Percentiles rank a stretch among this genome's conserved stretches.
phyloP scores from a whole-genome alignment of 2,113 vertebrate species.

The Paraplagusia blochii region DNA sequence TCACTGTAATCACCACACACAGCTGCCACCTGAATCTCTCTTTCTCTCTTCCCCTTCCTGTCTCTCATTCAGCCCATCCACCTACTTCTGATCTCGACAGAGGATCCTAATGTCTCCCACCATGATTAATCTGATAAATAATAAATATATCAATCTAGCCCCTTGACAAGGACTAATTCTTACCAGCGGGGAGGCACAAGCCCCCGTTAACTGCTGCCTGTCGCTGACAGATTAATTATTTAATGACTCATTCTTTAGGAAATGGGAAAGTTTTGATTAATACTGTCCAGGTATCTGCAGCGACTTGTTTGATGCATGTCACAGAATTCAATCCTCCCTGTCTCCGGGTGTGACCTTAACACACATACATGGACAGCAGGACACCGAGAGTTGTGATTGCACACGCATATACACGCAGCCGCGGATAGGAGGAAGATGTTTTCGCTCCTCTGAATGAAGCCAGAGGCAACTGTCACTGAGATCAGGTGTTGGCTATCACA shows the following conservation, averaged over 20 bases:
- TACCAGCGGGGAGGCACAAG: conserved; percentile 93
- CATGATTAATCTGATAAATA: conserved; percentile 99
- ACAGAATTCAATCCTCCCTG: conserved; percentile 81
- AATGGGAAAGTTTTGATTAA: conserved; percentile 99
- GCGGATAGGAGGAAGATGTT: conserved; percentile 53
- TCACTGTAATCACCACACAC: conserved; percentile 68
- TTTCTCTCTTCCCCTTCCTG: conserved; percentile 31
- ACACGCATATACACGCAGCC: conserved; percentile 1
- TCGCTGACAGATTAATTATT: conserved; percentile 98
- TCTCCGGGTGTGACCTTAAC: conserved; percentile 36
- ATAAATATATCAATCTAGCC: conserved; percentile 99
- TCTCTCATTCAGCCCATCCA: conserved; percentile 24
- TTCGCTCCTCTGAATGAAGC: conserved; percentile 77
- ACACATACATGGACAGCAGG: conserved; percentile 12
- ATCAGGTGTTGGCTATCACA: conserved; percentile 88
- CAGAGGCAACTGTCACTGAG: conserved; percentile 89
- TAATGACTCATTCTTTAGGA: conserved; percentile 99
- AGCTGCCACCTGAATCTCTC: conserved; percentile 67
- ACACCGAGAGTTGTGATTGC: not conserved
- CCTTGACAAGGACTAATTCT: conserved; percentile 99
- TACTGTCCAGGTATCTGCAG: conserved; percentile 88
- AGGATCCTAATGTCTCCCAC: conserved; percentile 88
- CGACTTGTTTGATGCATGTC: conserved; percentile 97
- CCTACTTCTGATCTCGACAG: conserved; percentile 70
- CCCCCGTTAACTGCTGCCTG: conserved; percentile 92